Base-by-base conservation (phyloP, 1,140 invertebrate species). In the Batillaria attramentaria region DNA sequence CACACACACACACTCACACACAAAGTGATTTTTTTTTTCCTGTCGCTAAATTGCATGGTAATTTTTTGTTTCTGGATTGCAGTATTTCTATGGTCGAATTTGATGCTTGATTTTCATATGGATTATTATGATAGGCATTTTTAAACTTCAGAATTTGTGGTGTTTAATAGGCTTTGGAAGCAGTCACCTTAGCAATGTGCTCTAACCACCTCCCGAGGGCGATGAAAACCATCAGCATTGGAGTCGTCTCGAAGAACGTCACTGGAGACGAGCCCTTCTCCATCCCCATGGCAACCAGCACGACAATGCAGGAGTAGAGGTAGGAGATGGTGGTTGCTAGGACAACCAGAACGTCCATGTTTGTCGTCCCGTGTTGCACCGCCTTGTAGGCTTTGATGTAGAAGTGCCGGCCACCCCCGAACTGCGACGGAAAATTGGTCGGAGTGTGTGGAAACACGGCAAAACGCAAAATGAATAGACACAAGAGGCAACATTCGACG, bases 181-280 rank as follows among this genome's bases (percentile, higher is more conserved):
- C n/a, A n/a, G n/a, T n/a, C 85, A 89, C 96, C 93, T 99, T 99
- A 1, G 98, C 98, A 57, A 99, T 95, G 86, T 99, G 96, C 90
- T 99, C 99, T 80, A 99, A 90, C 98, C 98, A 99, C 84, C 99
- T 91, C 20, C 99, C 99, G 31, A 99, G 92, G n/a, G 97, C 97
- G 24, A 99, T 97, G 90, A 99, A 99, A 2, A 99, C 95, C 46
- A 99, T 92, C 60, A 99, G 92, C 99, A 99, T 99, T 0, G 98
- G 98, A 1, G 98, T 97, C n/a, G 98, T 99, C 90, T 99, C 99
- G 91, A 99, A 99, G 90, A 99, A 99, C 10, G 98, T 99, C 86
- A 96, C 94, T 35, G 90, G 89, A 80, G 87, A 89, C 33, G 79
- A 77, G 20, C 77, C 37, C 69, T 87, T 84, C 37, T 84, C 66